phyloP scores from a whole-genome alignment of 2,113 vertebrate genomes.

The Ammodytes marinus region DNA sequence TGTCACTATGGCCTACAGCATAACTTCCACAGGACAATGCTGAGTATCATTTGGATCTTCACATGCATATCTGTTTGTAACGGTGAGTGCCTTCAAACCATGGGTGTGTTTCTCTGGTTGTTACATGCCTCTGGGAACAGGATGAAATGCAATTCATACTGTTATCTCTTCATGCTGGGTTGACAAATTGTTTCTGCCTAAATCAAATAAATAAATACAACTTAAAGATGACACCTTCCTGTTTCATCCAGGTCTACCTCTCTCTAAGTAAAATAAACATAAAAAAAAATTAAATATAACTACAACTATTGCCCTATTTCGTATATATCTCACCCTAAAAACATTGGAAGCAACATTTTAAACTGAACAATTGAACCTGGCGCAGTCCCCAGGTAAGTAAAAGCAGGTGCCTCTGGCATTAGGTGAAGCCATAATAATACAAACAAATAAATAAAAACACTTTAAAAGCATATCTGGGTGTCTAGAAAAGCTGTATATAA shows the following conservation, averaged over 20 bases:
- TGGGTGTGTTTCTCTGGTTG: not conserved
- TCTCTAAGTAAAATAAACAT: not conserved
- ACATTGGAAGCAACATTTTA: not conserved
- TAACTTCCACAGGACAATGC: conserved; percentile 12
- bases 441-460: no score
- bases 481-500: no score
- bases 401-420: not conserved
- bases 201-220: not conserved
- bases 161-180: not conserved
- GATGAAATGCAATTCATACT: not conserved
- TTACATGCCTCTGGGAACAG: conserved; percentile 4
- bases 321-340: not conserved
- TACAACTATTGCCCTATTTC: not conserved
- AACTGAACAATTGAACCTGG: not conserved
- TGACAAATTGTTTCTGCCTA: not conserved
- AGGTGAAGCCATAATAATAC: no score
- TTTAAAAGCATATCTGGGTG: no score
- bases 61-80: not conserved
- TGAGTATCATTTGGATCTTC: not conserved
- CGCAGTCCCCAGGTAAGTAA: not conserved
- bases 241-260: not conserved
- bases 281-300: not conserved
- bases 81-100: not conserved
- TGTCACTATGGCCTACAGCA: conserved; percentile 19
- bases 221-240: not conserved